Percentiles rank a stretch among this genome's conserved stretches.
phyloP scores from a whole-genome alignment of 1,140 invertebrate species.

The Hylaeus anthracinus region DNA sequence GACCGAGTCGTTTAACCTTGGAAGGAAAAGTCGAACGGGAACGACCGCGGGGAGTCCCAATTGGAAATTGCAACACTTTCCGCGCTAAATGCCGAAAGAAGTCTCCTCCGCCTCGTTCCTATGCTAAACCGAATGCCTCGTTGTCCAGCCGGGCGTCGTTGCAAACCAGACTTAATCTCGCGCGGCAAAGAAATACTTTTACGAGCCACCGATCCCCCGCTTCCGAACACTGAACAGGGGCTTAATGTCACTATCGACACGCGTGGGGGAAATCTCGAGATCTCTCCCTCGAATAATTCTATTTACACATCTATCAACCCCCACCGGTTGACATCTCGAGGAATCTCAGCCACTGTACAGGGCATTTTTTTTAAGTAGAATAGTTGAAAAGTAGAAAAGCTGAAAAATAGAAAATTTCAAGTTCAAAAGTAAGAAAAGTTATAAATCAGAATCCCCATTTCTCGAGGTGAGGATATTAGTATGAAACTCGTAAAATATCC shows the following conservation, averaged over 20 bases:
- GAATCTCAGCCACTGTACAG: too few species aligned
- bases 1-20: slow-evolving; percentile 12
- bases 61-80: slow-evolving; percentile 35
- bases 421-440: too few species aligned
- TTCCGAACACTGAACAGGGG: slow-evolving; percentile 7
- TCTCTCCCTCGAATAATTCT: not conserved
- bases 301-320: too few species aligned
- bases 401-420: too few species aligned
- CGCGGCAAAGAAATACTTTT: slow-evolving; percentile 39
- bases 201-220: not conserved
- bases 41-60: slow-evolving; percentile 21
- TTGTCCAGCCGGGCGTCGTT: slow-evolving; percentile 14
- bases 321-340: too few species aligned
- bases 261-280: slow-evolving; percentile 29
- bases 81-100: slow-evolving; percentile 14
- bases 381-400: too few species aligned
- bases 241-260: slow-evolving; percentile 36
- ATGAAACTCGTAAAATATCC: too few species aligned
- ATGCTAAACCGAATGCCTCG: slow-evolving; percentile 37
- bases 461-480: too few species aligned
- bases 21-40: slow-evolving; percentile 24
- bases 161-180: slow-evolving; percentile 32
- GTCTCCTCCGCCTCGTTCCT: slow-evolving; percentile 22
- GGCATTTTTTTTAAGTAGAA: too few species aligned
- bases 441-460: too few species aligned